Base-by-base conservation (phyloP, 2,797 vertebrate genomes). In the Scomberomorus guttatus region DNA sequence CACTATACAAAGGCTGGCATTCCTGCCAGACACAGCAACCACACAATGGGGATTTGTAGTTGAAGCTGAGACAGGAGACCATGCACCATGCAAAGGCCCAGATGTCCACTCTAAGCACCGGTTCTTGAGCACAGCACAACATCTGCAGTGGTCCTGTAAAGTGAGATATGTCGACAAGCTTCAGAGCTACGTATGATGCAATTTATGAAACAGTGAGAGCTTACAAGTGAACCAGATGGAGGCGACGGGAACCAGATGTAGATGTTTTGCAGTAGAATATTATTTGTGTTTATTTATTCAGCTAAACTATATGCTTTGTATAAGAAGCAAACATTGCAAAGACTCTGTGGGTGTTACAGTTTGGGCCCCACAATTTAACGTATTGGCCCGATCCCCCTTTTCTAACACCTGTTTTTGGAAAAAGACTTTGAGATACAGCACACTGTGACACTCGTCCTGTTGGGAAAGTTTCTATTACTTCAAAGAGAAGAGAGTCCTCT, bases 21-120 rank as follows among this genome's bases (percentile, higher is more conserved):
- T 66, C 55, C 63, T 81, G 77, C 79, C 67, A 76, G 74, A 82
- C 64, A 59, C 54, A 71, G 72, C 62, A 42, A 62, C 64, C 61
- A 54, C 76, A 86, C 78, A 88, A 79, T 51, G 29, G 71, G 56
- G 54, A 62, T 68, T 77, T 75, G 62, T 32, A 44, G 55, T 56
- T 24, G 60, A 63, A 6, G 58, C 63, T 60, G 74, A 69, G 62
- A 69, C 50, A 22, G 74, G 68, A 58, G 57, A 20, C 37, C 10
- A 7, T 48, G 48, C 42, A 55, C 70, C 34, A 25, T 55, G 59
- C 60, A 58, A 13, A 37, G 29, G 73, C 64, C 73, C 79, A 77
- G 72, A 81, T 81, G 82, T 74, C 69, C 62, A 59, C 51, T 73
- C 48, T 3, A 14, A 71, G 15, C 52, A 37, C 29, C 58, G 67